A percentile compares a stretch with the other conserved stretches of the same genome.
Evolutionary conservation across 2,113 vertebrate species (phyloP).

Genomic region (Chionodraco myersi): DNA sequence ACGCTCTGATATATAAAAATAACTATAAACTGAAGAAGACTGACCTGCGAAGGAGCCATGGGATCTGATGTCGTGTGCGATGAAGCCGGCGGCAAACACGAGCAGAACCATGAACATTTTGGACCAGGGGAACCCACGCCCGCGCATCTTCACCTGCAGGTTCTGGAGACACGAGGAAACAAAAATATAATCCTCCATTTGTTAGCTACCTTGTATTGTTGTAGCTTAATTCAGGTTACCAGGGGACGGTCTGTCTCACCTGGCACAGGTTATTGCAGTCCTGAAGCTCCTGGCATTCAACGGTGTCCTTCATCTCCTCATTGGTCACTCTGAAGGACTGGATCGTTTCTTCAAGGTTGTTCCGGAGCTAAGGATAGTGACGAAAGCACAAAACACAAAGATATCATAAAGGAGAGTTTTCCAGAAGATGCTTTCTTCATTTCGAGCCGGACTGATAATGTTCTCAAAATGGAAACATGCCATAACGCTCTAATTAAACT

Average conservation of each 20-base stretch:
- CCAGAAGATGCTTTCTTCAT: no score
- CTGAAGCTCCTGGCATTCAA: slow-evolving; percentile 72
- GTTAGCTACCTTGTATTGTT: not conserved
- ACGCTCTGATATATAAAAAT: not conserved
- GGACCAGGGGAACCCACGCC: slow-evolving; percentile 86
- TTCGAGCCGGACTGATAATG: no score
- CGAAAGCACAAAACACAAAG: not conserved
- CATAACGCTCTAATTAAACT: not conserved
- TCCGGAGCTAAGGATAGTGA: slow-evolving; percentile 81
- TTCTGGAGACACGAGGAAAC: slow-evolving; percentile 47
- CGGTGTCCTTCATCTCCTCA: slow-evolving; percentile 85
- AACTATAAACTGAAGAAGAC: not conserved
- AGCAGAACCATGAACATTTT: slow-evolving; percentile 86
- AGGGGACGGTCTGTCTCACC: no score
- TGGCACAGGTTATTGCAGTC: slow-evolving; percentile 87
- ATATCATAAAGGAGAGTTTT: not conserved
- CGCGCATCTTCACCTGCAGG: slow-evolving; percentile 87
- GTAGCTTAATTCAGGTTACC: not conserved
- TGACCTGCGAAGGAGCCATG: slow-evolving; percentile 89
- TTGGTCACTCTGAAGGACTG: slow-evolving; percentile 92
- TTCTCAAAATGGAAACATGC: not conserved
- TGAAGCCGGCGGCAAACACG: slow-evolving; percentile 83
- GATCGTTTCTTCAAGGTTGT: slow-evolving; percentile 90
- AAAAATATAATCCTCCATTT: not conserved
- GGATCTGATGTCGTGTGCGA: slow-evolving; percentile 87